These are phyloP conservation scores for Sebastes aleutianus DNA, from an alignment of 2,797 vertebrate genomes.

Conservation along the genomic window DNA sequence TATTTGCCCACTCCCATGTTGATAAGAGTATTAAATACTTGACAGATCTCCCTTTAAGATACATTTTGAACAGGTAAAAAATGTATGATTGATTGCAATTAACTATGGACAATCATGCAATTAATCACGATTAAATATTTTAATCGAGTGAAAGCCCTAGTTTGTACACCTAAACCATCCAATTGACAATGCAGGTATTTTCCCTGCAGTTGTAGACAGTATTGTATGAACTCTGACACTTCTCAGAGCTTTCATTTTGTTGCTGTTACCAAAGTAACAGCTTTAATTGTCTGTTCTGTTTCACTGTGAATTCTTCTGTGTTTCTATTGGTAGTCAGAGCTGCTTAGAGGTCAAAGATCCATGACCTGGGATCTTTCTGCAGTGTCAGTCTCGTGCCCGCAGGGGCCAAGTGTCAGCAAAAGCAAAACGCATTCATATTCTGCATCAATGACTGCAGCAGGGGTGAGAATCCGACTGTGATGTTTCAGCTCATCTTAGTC, in stretches of 20 bases:
- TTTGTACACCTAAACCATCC: not conserved
- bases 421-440: slow-evolving; percentile 11
- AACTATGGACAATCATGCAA: too few relatives aligned
- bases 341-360: slow-evolving; percentile 42
- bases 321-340: slow-evolving; percentile 10
- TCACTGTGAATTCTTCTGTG: slow-evolving; percentile 12
- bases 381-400: slow-evolving; percentile 19
- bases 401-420: slow-evolving; percentile 21
- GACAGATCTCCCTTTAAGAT: too few relatives aligned
- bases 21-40: too few relatives aligned
- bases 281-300: slow-evolving; percentile 18
- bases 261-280: not conserved
- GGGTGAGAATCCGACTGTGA: not conserved
- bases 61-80: too few relatives aligned
- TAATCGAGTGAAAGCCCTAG: too few relatives aligned
- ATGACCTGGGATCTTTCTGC: slow-evolving; percentile 18
- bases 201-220: not conserved
- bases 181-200: not conserved
- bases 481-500: not conserved
- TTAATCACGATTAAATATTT: too few relatives aligned
- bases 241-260: not conserved
- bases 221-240: not conserved
- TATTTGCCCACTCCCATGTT: too few relatives aligned
- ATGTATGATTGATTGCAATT: too few relatives aligned
- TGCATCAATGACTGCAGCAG: not conserved